Base-by-base conservation (phyloP, 2,888 invertebrate genomes). In the Apodemia hepburni region DNA sequence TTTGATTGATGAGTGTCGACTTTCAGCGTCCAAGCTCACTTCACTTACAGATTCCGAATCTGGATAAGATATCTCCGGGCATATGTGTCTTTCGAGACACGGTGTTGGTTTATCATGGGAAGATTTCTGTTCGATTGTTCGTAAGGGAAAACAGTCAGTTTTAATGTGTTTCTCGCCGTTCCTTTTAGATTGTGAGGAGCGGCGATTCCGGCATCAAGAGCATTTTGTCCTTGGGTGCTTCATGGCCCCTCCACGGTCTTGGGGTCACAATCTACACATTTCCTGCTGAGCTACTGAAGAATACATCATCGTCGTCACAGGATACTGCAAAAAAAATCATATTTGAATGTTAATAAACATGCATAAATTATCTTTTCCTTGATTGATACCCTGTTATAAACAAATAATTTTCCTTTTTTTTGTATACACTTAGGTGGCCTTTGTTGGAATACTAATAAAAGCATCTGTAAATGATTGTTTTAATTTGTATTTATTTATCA, bases 201-300 rank as follows among this genome's bases (percentile, higher is more conserved):
- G 86, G 77, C 88, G 87, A 60, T 78, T 82, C 65, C 84, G 80
- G 70, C 89, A 88, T 89, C 90, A 87, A 73, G 90, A 87, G 67
- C 87, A 89, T 0, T 88, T 78, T 2, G 81, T 71, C 63, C 89
- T 82, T 57, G 82, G 79, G 29, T 80, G 78, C 17, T 86, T 82
- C 69, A 86, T 81, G 4, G 82, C 79, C 22, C 90, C 87, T 71
- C 87, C 85, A 68, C 92, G 85, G 60, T 92, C 91, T 74, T 93
- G 93, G 70, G 93, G 94, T 94, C 94, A 94, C 93, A 94, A 93
- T n/a, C 93, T 92, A 79, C 93, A 94, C 84, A 94, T 92, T 78
- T 94, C 94, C 72, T 94, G 94, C 75, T 94, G 94, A 51, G 93
- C 92, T 66, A 94, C 94, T 54, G 94, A 94, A 17, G 94, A 93